Evolutionary conservation across 2,113 vertebrate species (phyloP), one percentile per base, ranked within the genome.

Genomic region (Nicator chloris): DNA sequence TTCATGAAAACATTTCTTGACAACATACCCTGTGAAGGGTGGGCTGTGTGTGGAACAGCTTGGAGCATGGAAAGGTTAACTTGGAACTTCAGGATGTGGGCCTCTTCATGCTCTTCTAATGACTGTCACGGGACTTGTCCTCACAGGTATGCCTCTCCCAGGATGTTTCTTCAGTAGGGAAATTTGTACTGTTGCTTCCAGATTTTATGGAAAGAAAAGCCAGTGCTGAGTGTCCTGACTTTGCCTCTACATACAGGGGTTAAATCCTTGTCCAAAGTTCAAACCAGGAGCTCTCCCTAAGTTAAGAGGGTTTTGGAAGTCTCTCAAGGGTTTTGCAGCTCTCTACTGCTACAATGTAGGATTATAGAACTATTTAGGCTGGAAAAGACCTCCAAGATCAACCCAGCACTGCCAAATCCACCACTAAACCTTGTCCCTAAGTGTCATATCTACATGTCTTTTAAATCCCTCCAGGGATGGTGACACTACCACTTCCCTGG

Each of bases 291-390:
- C 14, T 88, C 11, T 78, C 27, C 53, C 24, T 63, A n/a, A 71
- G 50, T 77, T 51, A 40, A 80, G 47, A 59, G 4, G 5, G 16
- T 31, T 79, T 64, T 87, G 65, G 21, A 33, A 68, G 3, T 23
- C 44, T 75, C 33, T 51, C 9, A 5, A 8, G 22, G 39, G 17
- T 54, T 82, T 56, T 64, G 30, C 19, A 53, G 23, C 40, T 49
- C 22, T 39, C 22, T 82, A 0, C 53, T 11, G 5, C 0, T 2
- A 37, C 23, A 69, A 23, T 3, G 31, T 23, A n/a, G 12, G 24
- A 33, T 42, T 47, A 42, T 37, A 56, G 15, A 83, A 77, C 28
- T 23, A 8, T 28, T 76, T 56, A 33, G 13, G 5, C 24, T 37
- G 35, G 7, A 42, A 61, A 56, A 70, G 31, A 33, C 31, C 40